Percentiles rank a stretch among this genome's conserved stretches.
phyloP scores from a whole-genome alignment of 2,888 invertebrate species.

The Lycophotia porphyrea region DNA sequence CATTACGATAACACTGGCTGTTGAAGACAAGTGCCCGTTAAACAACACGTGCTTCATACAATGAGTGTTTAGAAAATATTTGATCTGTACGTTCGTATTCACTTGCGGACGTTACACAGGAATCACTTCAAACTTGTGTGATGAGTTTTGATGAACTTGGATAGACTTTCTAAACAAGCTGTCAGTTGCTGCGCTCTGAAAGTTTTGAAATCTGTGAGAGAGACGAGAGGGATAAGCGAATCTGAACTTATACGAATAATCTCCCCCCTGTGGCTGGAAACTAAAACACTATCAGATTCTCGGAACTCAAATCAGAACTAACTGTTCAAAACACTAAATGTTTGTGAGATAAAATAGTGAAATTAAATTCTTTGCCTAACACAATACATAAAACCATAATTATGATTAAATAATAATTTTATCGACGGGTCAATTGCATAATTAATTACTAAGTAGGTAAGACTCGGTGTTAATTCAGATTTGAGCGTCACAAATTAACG shows the following conservation, averaged over 20 bases:
- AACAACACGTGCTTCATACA: slow-evolving; percentile 70
- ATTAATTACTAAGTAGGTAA: background rate
- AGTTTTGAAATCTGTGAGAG: slow-evolving; percentile 22
- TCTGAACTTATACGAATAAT: background rate
- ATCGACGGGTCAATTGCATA: background rate
- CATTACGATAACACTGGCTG: slow-evolving; percentile 67
- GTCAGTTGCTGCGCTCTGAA: slow-evolving; percentile 25
- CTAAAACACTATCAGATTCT: background rate
- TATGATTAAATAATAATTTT: background rate
- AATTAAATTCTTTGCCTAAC: background rate
- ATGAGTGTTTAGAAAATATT: slow-evolving; percentile 77
- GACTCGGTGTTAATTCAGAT: slow-evolving; percentile 18
- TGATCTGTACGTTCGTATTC: slow-evolving; percentile 70
- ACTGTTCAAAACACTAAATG: background rate
- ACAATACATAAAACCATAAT: background rate
- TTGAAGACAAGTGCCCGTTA: slow-evolving; percentile 72
- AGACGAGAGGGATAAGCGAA: slow-evolving; percentile 15
- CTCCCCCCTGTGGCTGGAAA: background rate
- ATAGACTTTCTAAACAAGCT: slow-evolving; percentile 52
- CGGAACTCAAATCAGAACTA: too few species aligned
- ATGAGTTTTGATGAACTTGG: slow-evolving; percentile 46
- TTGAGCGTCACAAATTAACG: slow-evolving; percentile 8
- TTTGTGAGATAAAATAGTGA: background rate
- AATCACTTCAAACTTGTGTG: slow-evolving; percentile 44
- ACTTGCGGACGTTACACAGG: slow-evolving; percentile 59